These are phyloP conservation scores for Halcyon leucocephala DNA, from an alignment of 2,797 vertebrate genomes.

Conservation along the genomic window DNA sequence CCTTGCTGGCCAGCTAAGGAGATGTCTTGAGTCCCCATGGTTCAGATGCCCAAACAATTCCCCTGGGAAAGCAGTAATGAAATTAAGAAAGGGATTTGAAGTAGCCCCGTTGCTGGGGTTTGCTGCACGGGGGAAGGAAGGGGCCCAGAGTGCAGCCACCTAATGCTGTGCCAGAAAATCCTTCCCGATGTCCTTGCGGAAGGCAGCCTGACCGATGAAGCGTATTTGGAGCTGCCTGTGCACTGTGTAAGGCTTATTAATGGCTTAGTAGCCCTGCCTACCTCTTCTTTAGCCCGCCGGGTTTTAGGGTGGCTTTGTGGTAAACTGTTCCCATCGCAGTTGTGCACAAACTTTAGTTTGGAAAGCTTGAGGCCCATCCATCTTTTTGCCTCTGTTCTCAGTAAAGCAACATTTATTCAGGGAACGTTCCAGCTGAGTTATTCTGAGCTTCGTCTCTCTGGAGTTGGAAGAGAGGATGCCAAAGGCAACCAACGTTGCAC, in stretches of 20 bases:
- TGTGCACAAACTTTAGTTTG: not conserved
- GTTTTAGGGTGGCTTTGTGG: not conserved
- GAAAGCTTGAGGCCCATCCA: not conserved
- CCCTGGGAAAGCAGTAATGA: not conserved
- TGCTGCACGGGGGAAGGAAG: not conserved
- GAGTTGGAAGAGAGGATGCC: not conserved
- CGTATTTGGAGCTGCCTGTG: not conserved
- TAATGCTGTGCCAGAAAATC: not conserved
- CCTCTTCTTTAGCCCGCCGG: not conserved
- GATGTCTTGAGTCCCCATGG: not conserved
- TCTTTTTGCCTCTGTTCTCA: not conserved
- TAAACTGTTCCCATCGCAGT: not conserved
- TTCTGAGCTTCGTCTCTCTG: not conserved
- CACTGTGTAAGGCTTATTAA: not conserved
- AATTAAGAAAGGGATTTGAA: not conserved
- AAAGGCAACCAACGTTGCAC: not conserved
- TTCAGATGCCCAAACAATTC: not conserved
- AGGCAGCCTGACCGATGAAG: not conserved
- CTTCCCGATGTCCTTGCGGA: not conserved
- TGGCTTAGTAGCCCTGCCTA: not conserved
- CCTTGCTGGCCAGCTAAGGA: not conserved
- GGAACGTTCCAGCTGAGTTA: not conserved
- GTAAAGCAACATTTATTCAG: not conserved
- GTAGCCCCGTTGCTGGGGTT: not conserved
- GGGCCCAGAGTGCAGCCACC: fast-evolving